Conservation (phyloP, 2,113 vertebrate genomes). For the human region DNA sequence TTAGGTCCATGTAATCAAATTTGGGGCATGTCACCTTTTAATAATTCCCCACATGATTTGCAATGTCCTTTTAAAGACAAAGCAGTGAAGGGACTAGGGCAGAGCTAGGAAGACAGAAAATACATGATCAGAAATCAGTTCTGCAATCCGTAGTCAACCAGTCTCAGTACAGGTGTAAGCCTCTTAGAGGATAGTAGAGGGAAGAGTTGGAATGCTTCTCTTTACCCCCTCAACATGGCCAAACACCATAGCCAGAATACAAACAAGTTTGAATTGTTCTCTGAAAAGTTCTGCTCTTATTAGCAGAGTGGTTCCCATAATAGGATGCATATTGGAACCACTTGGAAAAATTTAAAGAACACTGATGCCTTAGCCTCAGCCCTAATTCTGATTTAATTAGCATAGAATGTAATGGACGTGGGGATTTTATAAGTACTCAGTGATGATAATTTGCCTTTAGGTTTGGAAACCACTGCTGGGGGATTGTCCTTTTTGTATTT, state of each 20-base stretch:
- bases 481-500: neutral
- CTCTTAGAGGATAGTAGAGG: neutral
- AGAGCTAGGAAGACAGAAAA: neutral
- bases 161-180: neutral
- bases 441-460: neutral
- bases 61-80: neutral
- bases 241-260: neutral
- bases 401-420: neutral
- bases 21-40: neutral
- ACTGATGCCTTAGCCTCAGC: neutral
- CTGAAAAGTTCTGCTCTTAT: neutral
- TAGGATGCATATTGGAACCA: neutral
- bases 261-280: neutral
- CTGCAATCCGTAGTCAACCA: neutral
- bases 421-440: neutral
- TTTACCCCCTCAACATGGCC: neutral
- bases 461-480: neutral
- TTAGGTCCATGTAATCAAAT: neutral
- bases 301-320: neutral
- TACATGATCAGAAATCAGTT: neutral
- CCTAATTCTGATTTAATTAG: neutral
- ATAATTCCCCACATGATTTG: neutral
- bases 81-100: neutral
- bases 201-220: neutral
- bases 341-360: neutral